Evolutionary conservation across 1,140 invertebrate genomes (phyloP).

Genomic region (Ectropis grisescens): DNA sequence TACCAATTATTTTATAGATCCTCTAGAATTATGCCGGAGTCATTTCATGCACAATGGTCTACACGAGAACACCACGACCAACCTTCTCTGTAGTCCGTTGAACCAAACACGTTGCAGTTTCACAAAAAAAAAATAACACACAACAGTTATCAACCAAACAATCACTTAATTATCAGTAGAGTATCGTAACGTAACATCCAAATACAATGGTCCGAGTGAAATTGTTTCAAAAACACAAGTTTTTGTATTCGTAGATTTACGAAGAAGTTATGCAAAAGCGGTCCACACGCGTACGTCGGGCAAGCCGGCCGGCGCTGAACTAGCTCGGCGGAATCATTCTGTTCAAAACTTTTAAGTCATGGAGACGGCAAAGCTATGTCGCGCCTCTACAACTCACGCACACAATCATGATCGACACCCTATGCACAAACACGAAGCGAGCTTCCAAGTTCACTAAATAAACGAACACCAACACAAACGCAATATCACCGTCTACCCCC

Average conservation of each 20-base stretch:
- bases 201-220: neutral
- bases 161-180: slow-evolving; percentile 14
- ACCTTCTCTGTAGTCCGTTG: slow-evolving; percentile 61
- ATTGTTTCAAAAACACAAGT: slow-evolving; percentile 22
- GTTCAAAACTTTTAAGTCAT: slow-evolving; percentile 68
- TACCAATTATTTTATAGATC: too few relatives aligned
- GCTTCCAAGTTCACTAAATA: slow-evolving; percentile 70
- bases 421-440: slow-evolving; percentile 62
- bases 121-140: slow-evolving; percentile 62
- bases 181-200: too few relatives aligned
- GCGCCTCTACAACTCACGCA: slow-evolving; percentile 65
- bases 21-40: slow-evolving; percentile 40
- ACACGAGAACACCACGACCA: slow-evolving; percentile 52
- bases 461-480: slow-evolving; percentile 65
- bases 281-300: slow-evolving; percentile 36
- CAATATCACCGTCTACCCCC: slow-evolving; percentile 60
- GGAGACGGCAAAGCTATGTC: slow-evolving; percentile 69
- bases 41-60: slow-evolving; percentile 48
- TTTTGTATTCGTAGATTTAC: slow-evolving; percentile 41
- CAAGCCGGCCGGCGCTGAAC: slow-evolving; percentile 62
- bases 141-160: slow-evolving; percentile 8
- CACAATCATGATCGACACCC: slow-evolving; percentile 46
- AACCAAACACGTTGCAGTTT: slow-evolving; percentile 66
- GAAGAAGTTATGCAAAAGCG: slow-evolving; percentile 43
- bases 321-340: slow-evolving; percentile 53